Evolutionary conservation across 2,888 invertebrate genomes (phyloP).

Genomic region (Phasia obesa): DNA sequence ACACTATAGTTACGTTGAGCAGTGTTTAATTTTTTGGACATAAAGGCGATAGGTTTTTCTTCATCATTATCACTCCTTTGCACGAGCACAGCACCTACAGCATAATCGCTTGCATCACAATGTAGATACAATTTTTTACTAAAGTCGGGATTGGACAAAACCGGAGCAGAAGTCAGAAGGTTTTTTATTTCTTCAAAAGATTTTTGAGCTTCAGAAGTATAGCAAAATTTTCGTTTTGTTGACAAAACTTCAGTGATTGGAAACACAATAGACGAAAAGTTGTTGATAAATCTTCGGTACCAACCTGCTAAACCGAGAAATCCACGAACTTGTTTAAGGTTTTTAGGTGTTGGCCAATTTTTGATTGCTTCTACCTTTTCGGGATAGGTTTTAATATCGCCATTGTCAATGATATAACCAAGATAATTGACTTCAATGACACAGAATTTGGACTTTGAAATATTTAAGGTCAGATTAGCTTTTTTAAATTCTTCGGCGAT

Average conservation of each 20-base stretch:
- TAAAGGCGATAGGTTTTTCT: conserved; percentile 49
- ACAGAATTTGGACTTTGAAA: neutral
- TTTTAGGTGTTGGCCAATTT: neutral
- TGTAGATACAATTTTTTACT: conserved; percentile 49
- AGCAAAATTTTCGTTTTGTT: conserved; percentile 7
- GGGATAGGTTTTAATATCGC: neutral
- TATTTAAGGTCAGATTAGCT: conserved; percentile 2
- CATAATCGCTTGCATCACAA: conserved; percentile 59
- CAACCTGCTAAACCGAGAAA: conserved; percentile 8
- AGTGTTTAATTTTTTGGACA: conserved; percentile 51
- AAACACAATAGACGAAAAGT: conserved; percentile 39
- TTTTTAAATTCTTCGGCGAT: neutral
- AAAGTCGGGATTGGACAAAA: conserved; percentile 60
- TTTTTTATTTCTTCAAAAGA: neutral
- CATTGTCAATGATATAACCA: neutral
- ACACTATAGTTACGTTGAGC: conserved; percentile 57
- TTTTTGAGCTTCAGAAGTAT: neutral
- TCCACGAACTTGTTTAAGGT: neutral
- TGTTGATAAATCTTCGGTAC: neutral
- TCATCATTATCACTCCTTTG: conserved; percentile 39
- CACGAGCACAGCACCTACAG: conserved; percentile 26
- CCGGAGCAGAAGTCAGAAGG: conserved; percentile 33
- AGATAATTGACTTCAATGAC: neutral
- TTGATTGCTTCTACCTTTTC: neutral
- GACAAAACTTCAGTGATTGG: conserved; percentile 45